phyloP scores from a whole-genome alignment of 2,113 vertebrate species.

The Dromaius novaehollandiae region DNA sequence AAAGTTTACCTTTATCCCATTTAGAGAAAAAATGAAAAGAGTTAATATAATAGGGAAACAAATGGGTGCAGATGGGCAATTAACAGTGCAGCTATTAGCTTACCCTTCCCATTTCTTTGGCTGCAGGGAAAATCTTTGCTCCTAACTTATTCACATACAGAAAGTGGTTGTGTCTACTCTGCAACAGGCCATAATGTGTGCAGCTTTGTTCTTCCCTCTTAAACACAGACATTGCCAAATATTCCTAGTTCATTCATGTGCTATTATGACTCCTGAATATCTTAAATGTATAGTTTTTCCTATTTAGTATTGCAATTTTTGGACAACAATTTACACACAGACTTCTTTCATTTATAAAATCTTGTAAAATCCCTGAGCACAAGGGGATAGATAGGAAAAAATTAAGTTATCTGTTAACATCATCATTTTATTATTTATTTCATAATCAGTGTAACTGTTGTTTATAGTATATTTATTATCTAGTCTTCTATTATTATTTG shows the following conservation, averaged over 20 bases:
- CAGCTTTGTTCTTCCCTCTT: background rate
- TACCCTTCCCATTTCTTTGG: background rate
- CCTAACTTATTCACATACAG: accelerated
- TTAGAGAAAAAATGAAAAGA: background rate
- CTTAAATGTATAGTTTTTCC: background rate
- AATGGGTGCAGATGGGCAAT: background rate
- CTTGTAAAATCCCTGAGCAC: background rate
- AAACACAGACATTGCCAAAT: background rate
- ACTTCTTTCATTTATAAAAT: background rate
- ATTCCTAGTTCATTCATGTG: background rate
- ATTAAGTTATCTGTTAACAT: background rate
- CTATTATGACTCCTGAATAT: background rate
- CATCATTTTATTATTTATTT: background rate
- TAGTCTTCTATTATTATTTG: background rate
- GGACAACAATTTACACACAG: background rate
- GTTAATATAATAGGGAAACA: background rate
- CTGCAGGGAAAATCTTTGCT: background rate
- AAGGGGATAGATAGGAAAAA: background rate
- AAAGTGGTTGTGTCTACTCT: background rate
- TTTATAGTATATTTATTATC: background rate
- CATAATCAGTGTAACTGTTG: background rate
- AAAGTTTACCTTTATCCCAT: background rate
- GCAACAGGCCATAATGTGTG: accelerated
- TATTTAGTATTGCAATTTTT: background rate
- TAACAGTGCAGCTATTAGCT: background rate